These are phyloP conservation scores for Hybognathus amarus DNA, from an alignment of 2,797 vertebrate species.

Conservation along the genomic window DNA sequence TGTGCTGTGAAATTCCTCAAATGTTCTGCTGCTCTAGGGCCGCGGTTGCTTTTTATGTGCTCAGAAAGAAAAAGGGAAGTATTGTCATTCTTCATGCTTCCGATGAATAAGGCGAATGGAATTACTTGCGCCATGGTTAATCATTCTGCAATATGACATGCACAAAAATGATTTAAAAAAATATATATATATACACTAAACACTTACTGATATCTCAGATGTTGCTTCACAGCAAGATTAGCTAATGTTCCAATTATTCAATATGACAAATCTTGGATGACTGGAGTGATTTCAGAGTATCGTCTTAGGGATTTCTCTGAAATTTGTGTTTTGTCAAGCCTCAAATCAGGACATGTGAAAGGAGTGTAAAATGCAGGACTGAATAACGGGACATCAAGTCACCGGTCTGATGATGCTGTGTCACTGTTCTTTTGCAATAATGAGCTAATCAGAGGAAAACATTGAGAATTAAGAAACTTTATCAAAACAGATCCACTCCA, in stretches of 20 bases:
- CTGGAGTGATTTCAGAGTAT: background rate
- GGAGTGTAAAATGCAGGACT: background rate
- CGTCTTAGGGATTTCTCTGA: background rate
- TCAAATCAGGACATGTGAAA: background rate
- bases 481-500: background rate
- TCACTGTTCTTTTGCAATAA: background rate
- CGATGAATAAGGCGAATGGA: constrained; percentile 41
- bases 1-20: constrained; percentile 2
- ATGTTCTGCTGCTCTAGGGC: background rate
- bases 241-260: background rate
- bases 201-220: background rate
- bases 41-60: constrained; percentile 27
- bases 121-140: constrained; percentile 37
- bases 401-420: background rate
- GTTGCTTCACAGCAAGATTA: background rate
- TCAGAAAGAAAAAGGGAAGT: constrained; percentile 46
- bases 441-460: background rate
- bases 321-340: background rate
- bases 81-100: background rate
- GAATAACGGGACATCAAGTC: background rate
- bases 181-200: background rate
- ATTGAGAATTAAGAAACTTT: background rate
- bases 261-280: background rate
- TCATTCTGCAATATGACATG: constrained; percentile 13
- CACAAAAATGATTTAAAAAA: background rate